phyloP scores from a whole-genome alignment of 1,140 invertebrate genomes.

The Drosophila kepulauana region DNA sequence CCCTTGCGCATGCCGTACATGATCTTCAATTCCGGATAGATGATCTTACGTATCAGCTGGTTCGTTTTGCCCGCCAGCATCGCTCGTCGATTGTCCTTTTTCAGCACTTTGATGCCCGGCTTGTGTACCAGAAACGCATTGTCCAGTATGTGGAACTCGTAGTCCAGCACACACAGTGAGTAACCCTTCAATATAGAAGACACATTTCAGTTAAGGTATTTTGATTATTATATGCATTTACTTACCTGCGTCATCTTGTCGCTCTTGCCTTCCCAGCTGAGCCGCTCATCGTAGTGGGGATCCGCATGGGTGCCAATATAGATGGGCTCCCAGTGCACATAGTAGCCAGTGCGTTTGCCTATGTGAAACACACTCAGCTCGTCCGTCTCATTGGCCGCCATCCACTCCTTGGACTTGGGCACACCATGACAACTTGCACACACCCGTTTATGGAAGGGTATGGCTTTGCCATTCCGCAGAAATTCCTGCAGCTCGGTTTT shows the following conservation, averaged over 20 bases:
- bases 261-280: slow-evolving; percentile 95
- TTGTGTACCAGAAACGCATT: slow-evolving; percentile 95
- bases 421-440: slow-evolving; percentile 95
- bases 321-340: slow-evolving; percentile 95
- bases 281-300: slow-evolving; percentile 94
- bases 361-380: slow-evolving; percentile 93
- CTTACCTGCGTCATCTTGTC: slow-evolving; percentile 97
- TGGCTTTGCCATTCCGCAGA: slow-evolving; percentile 91
- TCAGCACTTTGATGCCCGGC: slow-evolving; percentile 93
- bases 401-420: slow-evolving; percentile 94
- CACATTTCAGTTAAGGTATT: slow-evolving; percentile 21
- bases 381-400: slow-evolving; percentile 88
- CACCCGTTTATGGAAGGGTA: slow-evolving; percentile 96
- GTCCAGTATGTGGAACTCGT: slow-evolving; percentile 95
- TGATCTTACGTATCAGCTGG: slow-evolving; percentile 91
- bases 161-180: slow-evolving; percentile 93
- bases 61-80: slow-evolving; percentile 92
- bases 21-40: slow-evolving; percentile 93
- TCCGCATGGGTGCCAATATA: slow-evolving; percentile 94
- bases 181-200: slow-evolving; percentile 89
- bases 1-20: slow-evolving; percentile 92
- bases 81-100: slow-evolving; percentile 91
- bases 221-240: not conserved
- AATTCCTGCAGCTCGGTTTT: slow-evolving; percentile 92
- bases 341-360: slow-evolving; percentile 92